phyloP scores from a whole-genome alignment of 2,888 invertebrate genomes.

The Scaptomyza polygonia region DNA sequence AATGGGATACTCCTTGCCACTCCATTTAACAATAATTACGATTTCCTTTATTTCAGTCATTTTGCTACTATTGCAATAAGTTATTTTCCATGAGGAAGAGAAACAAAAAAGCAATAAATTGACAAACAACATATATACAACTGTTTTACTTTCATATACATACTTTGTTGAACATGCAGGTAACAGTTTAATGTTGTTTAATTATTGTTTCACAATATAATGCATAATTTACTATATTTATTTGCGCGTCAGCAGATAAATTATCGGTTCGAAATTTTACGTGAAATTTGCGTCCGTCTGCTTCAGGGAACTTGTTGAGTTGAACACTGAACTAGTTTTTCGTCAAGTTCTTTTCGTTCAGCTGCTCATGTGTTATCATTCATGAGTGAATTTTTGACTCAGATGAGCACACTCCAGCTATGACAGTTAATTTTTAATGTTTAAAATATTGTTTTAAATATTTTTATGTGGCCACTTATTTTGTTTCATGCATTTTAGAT shows the following conservation, averaged over 20 bases:
- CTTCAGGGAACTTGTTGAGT: constrained; percentile 3
- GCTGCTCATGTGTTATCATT: constrained; percentile 2
- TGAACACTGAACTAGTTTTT: constrained; percentile 17
- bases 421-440: no score
- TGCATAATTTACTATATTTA: constrained; percentile 34
- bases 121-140: not conserved
- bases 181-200: constrained; percentile 8
- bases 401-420: not conserved
- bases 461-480: not conserved
- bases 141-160: constrained; percentile 1
- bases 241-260: constrained; percentile 48
- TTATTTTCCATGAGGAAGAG: not conserved
- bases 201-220: not conserved
- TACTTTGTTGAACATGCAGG: constrained; percentile 27
- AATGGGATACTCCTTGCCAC: constrained; percentile 95
- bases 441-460: not conserved
- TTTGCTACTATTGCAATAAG: constrained; percentile 29
- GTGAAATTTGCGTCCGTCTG: constrained; percentile 14
- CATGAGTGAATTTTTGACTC: not conserved
- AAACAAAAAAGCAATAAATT: not conserved
- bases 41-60: constrained; percentile 65
- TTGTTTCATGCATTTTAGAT: no score
- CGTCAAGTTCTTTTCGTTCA: constrained; percentile 3
- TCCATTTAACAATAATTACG: constrained; percentile 91
- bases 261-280: constrained; percentile 22